Evolutionary conservation across 2,888 invertebrate genomes (phyloP), one percentile per base, ranked within the genome.

Genomic region (Epirrhoe alternata): DNA sequence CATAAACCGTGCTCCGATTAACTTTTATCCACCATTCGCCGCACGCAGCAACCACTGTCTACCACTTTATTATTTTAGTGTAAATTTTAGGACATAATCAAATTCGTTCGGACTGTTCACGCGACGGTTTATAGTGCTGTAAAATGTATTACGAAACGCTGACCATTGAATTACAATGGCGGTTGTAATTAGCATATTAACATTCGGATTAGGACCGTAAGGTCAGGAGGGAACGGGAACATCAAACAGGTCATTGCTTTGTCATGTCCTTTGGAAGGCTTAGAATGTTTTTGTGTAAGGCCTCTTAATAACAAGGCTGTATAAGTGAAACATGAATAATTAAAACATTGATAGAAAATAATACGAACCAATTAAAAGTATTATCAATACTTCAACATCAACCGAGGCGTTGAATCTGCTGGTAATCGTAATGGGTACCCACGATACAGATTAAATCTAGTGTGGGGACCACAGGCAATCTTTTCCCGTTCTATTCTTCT

Each of bases 61-160:
- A 71, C 73, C 69, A 74, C 76, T 81, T 81, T 82, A 83, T 84
- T 81, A 80, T 84, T 85, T 78, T 76, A 81, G 78, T 83, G 78
- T 82, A 86, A 85, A 86, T 86, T 86, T 84, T 78, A 81, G 83
- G 77, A 83, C 79, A 79, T 81, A 80, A 84, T 83, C 78, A 84
- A 84, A 85, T 84, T 82, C 81, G 86, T 85, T 82, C 79, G 78
- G 74, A 77, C 77, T 80, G 79, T 83, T 82, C 85, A 83, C 83
- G 84, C 81, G 74, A 82, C 77, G 49, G 74, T 77, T 77, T 74
- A 82, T 74, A 70, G 66, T 69, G 70, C 73, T 76, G 75, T 79
- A 77, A 78, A 74, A 70, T 72, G 68, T 76, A 71, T 66, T 76
- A 67, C 74, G 68, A 72, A 68, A 66, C 65, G 73, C 52, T 76